Evolutionary conservation across 2,797 vertebrate genomes (phyloP).

Genomic region (Bufotes viridis): DNA sequence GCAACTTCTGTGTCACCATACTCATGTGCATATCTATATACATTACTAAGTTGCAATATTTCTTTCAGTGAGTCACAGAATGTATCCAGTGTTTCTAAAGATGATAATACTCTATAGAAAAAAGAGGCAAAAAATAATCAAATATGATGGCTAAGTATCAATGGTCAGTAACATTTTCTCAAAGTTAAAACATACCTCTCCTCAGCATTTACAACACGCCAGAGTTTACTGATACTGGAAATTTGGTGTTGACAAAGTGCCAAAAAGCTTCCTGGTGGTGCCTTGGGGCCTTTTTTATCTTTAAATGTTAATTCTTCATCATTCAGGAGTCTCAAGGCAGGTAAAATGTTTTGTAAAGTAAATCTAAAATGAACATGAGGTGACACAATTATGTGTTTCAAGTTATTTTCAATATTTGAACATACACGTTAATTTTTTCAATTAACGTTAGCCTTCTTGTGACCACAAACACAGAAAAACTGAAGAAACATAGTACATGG

Average conservation of each 20-base stretch:
- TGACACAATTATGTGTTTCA: not conserved
- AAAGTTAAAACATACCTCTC: conserved; percentile 70
- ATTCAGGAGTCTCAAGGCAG: conserved; percentile 77
- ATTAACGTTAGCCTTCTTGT: not conserved
- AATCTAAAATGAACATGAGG: conserved; percentile 71
- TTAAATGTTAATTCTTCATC: conserved; percentile 69
- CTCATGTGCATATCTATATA: conserved; percentile 84
- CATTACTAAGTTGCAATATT: conserved; percentile 79
- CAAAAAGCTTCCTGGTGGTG: conserved; percentile 73
- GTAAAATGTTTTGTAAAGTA: conserved; percentile 74
- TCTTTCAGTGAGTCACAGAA: conserved; percentile 75
- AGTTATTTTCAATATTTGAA: not conserved
- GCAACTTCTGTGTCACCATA: conserved; percentile 67
- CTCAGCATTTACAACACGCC: conserved; percentile 69
- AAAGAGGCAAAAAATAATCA: not conserved
- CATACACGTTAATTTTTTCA: not conserved
- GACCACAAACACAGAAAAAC: too few relatives aligned
- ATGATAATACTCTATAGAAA: conserved; percentile 64
- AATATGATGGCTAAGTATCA: not conserved
- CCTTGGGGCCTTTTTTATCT: conserved; percentile 60
- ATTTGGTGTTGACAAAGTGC: conserved; percentile 83
- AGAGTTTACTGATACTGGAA: conserved; percentile 73
- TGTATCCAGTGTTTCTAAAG: conserved; percentile 68
- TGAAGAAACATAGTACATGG: too few relatives aligned
- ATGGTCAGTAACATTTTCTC: not conserved